Evolutionary conservation across 1,140 invertebrate species (phyloP), one percentile per base, ranked within the genome.

Genomic region (Cheumatopsyche charites): DNA sequence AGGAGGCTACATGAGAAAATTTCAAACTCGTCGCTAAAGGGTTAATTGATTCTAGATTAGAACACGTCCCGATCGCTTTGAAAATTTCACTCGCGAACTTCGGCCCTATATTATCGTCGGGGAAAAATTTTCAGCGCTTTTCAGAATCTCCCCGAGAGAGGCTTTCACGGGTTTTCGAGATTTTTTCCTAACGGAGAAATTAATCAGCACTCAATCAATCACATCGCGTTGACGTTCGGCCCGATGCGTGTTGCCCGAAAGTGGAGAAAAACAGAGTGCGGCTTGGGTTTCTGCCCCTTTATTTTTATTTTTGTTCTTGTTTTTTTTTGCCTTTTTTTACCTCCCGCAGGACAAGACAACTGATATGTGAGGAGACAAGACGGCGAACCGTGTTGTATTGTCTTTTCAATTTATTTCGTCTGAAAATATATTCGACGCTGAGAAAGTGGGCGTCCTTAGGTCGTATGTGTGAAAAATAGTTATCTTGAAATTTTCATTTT

Each of bases 181-280:
- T 58, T 58, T 58, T 58, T 47, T 47, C 21, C 21, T 25, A n/a
- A n/a, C n/a, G n/a, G n/a, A 19, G 55, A 58, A 58, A 58, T 58
- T 58, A 58, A 58, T 58, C 55, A 58, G 55, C 55, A 25, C 55
- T 58, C 55, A 58, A 58, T 58, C 55, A 58, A 58, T 58, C 55
- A 58, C 55, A 58, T 58, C 55, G 25, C 55, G 55, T 58, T 58
- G 55, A 58, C 55, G 55, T 26, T 58, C 13, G 47, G 19, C 11
- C 21, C 55, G 55, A 23, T 58, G 7, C 55, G 55, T 26, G 19
- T 52, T 52, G n/a, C 15, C 13, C n/a, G 13, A 58, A 58, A 58
- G 11, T 47, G 12, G 43, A 47, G 43, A n/a, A 25, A 58, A 58
- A 26, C 9, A 58, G 21, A 25, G 21, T 23, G n/a, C 21, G 4